Evolutionary conservation across 2,888 invertebrate species (phyloP), one percentile per base, ranked within the genome.

Genomic region (Hybos culiciformis): DNA sequence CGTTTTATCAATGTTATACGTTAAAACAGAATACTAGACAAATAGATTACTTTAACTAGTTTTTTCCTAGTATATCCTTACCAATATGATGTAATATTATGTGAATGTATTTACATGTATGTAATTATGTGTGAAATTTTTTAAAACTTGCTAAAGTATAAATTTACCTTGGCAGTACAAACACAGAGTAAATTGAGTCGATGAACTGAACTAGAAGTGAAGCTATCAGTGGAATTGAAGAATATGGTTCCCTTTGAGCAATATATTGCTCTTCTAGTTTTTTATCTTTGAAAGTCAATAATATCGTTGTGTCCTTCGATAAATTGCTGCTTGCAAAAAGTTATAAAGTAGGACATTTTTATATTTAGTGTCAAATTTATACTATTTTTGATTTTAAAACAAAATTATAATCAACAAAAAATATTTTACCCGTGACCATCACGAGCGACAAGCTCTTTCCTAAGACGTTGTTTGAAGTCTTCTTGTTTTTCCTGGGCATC

Each of bases 361-460:
- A 7, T 29, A 29, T 29, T n/a, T 5, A 7, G 11, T 4, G 11
- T n/a, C 5, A n/a, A 29, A 29, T n/a, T 7, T 24, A 24, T 24
- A 8, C 11, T 11, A 24, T 8, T 8, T 24, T 24, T 8, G 11
- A 24, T 24, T 24, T 24, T 11, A 24, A 24, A 24, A 24, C 7
- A 11, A 8, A 11, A 24, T 8, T 24, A 24, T 24, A 6, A 24
- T 24, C 11, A 24, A 24, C 11, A 24, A n/a, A n/a, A n/a, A n/a
- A 9, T 5, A n/a, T 23, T 6, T 72, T 71, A 84, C 85, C 78
- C 82, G 66, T 83, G 79, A 40, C 83, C 83, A 66, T 90, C 86
- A 57, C 87, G 74, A 60, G 80, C 83, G 51, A 87, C 81, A 44
- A 91, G 73, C 62, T 91, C 91, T 61, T 86, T 82, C 55, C 82